A percentile compares a stretch with the other conserved stretches of the same genome.
These are phyloP conservation scores for Nerophis lumbriciformis DNA, from an alignment of 2,113 vertebrate genomes.

Conservation along the genomic window DNA sequence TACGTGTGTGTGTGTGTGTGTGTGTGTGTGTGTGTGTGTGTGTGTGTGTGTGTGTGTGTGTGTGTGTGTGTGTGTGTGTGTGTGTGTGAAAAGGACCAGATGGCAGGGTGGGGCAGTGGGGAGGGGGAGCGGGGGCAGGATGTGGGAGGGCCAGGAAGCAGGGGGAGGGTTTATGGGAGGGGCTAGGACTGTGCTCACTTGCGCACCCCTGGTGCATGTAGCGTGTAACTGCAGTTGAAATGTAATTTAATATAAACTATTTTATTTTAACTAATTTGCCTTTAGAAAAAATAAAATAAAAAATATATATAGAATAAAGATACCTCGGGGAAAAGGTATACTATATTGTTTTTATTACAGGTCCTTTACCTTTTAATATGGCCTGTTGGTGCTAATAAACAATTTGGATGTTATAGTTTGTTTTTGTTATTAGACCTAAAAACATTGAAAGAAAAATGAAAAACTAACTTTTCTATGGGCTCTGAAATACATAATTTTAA, in stretches of 20 bases:
- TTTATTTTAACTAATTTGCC: not conserved
- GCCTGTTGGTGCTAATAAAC: too few species aligned
- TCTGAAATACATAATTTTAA: too few species aligned
- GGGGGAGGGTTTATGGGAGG: slow-evolving; percentile 65
- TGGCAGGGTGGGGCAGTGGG: slow-evolving; percentile 73
- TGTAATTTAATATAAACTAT: not conserved
- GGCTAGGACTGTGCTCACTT: slow-evolving; percentile 78
- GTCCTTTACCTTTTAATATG: too few species aligned
- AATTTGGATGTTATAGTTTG: too few species aligned
- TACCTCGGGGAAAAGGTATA: not conserved
- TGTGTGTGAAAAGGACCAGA: slow-evolving; percentile 73
- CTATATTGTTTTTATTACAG: too few species aligned
- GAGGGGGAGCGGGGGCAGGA: slow-evolving; percentile 58
- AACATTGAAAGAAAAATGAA: too few species aligned
- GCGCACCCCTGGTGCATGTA: slow-evolving; percentile 85
- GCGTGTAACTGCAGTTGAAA: slow-evolving; percentile 45
- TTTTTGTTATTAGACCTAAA: too few species aligned
- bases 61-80: slow-evolving; percentile 7
- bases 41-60: slow-evolving; percentile 16
- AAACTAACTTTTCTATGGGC: too few species aligned
- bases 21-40: not conserved
- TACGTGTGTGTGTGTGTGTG: slow-evolving; percentile 17
- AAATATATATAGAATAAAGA: not conserved
- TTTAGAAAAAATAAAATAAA: not conserved
- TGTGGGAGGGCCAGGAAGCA: slow-evolving; percentile 57